phyloP scores from a whole-genome alignment of 1,140 invertebrate species.

The Drosophila melanogaster region Release_6_plus_ISO1_MT NT_037436.4:8672501-8673000 shows the following conservation, averaged over 20 bases:
- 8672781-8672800: conserved; percentile 17
- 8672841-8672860: conserved; percentile 79
- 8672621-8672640: not conserved
- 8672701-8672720: not conserved
- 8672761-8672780: too few species aligned
- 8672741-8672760: not conserved
- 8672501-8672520: conserved; percentile 33
- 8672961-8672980: conserved; percentile 22
- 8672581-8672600: conserved; percentile 40
- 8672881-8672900: conserved; percentile 46
- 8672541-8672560: conserved; percentile 31
- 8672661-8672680: not conserved
- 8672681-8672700: not conserved
- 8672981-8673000: conserved; percentile 17
- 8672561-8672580: conserved; percentile 69
- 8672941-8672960: conserved; percentile 6
- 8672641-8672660: too few species aligned
- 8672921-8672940: conserved; percentile 8
- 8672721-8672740: too few species aligned
- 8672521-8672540: conserved; percentile 11
- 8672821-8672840: conserved; percentile 63
- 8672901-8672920: conserved; percentile 35
- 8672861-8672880: conserved; percentile 71
- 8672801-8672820: conserved; percentile 37
- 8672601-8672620: not conserved